Evolutionary conservation across 2,888 invertebrate genomes (phyloP), one percentile per base, ranked within the genome.

Genomic region (Eulithis prunata): DNA sequence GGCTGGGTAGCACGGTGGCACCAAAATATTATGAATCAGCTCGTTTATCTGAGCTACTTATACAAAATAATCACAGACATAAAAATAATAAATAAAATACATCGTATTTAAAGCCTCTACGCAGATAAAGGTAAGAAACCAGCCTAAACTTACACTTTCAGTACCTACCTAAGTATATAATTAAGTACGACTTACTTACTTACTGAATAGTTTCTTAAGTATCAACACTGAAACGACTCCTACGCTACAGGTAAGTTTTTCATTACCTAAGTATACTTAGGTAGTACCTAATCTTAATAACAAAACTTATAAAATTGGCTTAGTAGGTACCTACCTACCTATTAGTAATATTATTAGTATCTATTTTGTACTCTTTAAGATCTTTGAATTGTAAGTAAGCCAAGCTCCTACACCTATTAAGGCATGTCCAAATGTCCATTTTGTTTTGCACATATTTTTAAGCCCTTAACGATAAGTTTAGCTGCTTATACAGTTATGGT

Each of bases 401-500:
- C 63, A 53, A 49, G 49, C 49, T 49, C 11, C 61, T 67, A 66
- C 61, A 72, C 66, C 61, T 70, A 21, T 1, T 21, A 73, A 77
- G 78, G 79, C 80, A 84, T 81, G 78, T 69, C 59, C 76, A 71
- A 72, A 75, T 21, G 21, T 21, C 21, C 2, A 21, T 75, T 51
- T 14, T 14, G 41, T 71, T 74, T 72, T 53, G 28, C 64, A 77
- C 66, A 67, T 64, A 64, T 74, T 67, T 68, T 62, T 60, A 65
- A 72, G 73, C 75, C 73, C 76, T 80, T 78, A 73, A 76, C 75
- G 75, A 72, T 73, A 71, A 76, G 76, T 71, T 75, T 74, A 78
- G 62, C 79, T 81, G 79, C 21, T 2, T 21, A 21, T 78, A 79
- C 82, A 78, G 80, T 78, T 82, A 81, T 75, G 70, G 80, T 79